A percentile compares a stretch with the other conserved stretches of the same genome.
Conservation (phyloP, 2,888 invertebrate species). For the Tillus elongatus region DNA sequence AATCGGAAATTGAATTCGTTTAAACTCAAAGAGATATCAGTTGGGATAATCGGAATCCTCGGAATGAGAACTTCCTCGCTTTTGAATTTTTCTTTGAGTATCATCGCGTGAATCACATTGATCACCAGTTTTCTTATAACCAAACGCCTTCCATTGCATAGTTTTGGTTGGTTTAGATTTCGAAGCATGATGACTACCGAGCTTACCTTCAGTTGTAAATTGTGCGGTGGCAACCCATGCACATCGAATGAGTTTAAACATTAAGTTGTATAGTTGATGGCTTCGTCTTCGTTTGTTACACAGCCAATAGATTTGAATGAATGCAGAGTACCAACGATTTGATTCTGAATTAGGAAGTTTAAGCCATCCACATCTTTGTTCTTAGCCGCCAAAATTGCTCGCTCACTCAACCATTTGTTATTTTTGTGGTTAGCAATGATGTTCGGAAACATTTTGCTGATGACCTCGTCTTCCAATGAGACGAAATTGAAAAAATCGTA, state of each 20-base stretch:
- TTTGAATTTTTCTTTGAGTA: conserved; percentile 14
- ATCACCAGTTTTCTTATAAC: conserved; percentile 17
- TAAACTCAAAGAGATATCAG: not conserved
- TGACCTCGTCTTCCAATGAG: no score
- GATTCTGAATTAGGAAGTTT: conserved; percentile 5
- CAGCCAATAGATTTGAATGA: conserved; percentile 8
- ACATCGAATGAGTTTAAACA: not conserved
- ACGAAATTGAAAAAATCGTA: not conserved
- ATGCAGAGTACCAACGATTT: conserved; percentile 4
- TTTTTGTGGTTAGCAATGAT: conserved; percentile 4
- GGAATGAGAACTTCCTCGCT: conserved; percentile 4
- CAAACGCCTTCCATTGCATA: conserved; percentile 25
- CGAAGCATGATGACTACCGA: conserved; percentile 5
- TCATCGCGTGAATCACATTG: conserved; percentile 18
- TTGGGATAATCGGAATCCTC: no score
- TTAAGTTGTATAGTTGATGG: not conserved
- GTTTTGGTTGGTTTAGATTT: conserved; percentile 25
- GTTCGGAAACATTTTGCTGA: conserved; percentile 1
- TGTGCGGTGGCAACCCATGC: no score
- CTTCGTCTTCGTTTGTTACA: not conserved
- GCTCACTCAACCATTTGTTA: no score
- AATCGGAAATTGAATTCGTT: no score
- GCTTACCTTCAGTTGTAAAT: conserved; percentile 27
- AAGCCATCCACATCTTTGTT: conserved; percentile 2
- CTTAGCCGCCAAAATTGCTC: no score